These are phyloP conservation scores for Mesopsocus fuscifrons DNA, from an alignment of 2,888 invertebrate genomes.

Conservation along the genomic window DNA sequence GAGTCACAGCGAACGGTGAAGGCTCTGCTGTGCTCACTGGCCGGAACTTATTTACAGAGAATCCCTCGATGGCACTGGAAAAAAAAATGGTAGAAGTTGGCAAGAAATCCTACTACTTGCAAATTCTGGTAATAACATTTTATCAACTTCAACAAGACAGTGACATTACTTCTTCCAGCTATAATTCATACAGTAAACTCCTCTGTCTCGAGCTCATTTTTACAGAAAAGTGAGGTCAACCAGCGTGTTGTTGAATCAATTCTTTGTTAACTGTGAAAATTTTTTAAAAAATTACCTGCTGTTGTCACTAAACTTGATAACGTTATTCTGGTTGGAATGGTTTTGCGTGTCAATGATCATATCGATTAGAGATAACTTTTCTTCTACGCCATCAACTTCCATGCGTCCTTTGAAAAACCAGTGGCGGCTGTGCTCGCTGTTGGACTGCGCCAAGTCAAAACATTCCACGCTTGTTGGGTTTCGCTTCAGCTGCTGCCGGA, in stretches of 20 bases:
- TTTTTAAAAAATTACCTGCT: too few relatives aligned
- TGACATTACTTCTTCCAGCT: not conserved
- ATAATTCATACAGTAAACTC: conserved; percentile 10
- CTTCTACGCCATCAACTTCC: conserved; percentile 58
- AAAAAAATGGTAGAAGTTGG: conserved; percentile 11
- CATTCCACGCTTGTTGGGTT: conserved; percentile 96
- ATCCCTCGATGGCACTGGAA: conserved; percentile 73
- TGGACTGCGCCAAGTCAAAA: conserved; percentile 95
- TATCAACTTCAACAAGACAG: conserved; percentile 5
- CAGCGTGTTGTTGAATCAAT: too few relatives aligned
- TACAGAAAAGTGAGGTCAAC: too few relatives aligned
- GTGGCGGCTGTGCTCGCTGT: conserved; percentile 95
- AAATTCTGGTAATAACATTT: conserved; percentile 1
- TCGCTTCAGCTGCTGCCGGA: conserved; percentile 58
- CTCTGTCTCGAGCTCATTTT: too few relatives aligned
- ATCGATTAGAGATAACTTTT: conserved; percentile 68
- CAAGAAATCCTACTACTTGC: conserved; percentile 6
- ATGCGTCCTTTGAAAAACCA: conserved; percentile 96
- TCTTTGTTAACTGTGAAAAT: too few relatives aligned
- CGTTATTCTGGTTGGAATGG: conserved; percentile 74
- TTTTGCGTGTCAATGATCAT: conserved; percentile 85
- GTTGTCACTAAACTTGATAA: conserved; percentile 94
- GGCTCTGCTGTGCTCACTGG: conserved; percentile 48
- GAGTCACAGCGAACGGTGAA: conserved; percentile 31
- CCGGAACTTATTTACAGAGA: conserved; percentile 42